Base-by-base conservation (phyloP, 2,113 vertebrate species). In the Tetraodon nigroviridis region DNA sequence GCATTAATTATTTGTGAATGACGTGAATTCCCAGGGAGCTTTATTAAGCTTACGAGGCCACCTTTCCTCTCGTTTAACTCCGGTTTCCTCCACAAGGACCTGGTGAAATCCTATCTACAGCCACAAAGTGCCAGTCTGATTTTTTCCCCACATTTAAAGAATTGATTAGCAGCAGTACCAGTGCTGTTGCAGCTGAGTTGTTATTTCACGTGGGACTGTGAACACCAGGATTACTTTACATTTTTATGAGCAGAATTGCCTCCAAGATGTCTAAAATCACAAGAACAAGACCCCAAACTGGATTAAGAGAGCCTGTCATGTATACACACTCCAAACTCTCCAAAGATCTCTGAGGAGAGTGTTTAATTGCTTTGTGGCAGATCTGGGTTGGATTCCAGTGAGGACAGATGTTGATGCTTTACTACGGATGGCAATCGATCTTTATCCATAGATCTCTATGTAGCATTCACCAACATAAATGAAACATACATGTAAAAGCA, bases 61-160 rank as follows among this genome's bases (percentile, higher is more conserved):
- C 15, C n/a, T 49, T 17, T 14, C 4, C 16, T 49, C 17, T 27
- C 10, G 22, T 8, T 3, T 37, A 37, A 16, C 19, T 40, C 47
- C 29, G 53, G 19, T 18, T 55, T 52, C 51, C 55, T 67, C 22
- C 46, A 22, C 48, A 27, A 45, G 22, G 45, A 67, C 32, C 32
- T 12, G 32, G 32, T 12, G 8, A 11, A 37, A 37, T 37, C 55
- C 24, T 14, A 46, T 20, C 37, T 6, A 15, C 1, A 5, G 15
- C 0, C 18, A 22, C 54, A 15, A 52, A 17, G 13, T 17, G 18
- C 45, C 52, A 3, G 44, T 55, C 44, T 4, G 10, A 17, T 14
- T 57, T 37, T 37, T 8, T 37, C 12, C 32, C 32, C 10, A 37
- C 11, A 3, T 3, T 12, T 37, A 2, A 2, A 37, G 32, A 37